phyloP scores from a whole-genome alignment of 2,113 vertebrate species.

The Gyps fulvus region DNA sequence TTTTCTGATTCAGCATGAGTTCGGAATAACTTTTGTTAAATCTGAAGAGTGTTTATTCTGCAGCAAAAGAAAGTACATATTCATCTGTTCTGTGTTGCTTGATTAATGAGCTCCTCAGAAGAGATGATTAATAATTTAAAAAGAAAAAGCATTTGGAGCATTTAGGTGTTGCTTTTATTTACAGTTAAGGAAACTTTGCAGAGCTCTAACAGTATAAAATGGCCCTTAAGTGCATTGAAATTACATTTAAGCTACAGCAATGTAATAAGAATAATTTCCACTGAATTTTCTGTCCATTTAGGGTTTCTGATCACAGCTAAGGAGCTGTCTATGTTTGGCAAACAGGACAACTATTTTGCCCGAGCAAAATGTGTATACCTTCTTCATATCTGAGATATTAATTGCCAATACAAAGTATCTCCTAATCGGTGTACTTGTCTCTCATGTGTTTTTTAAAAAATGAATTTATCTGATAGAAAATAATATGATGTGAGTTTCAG shows the following conservation, averaged over 20 bases:
- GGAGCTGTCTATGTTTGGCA: not conserved
- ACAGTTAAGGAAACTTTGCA: not conserved
- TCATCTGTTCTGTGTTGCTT: not conserved
- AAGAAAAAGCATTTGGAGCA: not conserved
- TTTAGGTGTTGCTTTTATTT: not conserved
- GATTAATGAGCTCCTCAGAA: not conserved
- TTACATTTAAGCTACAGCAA: not conserved
- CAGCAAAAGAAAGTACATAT: not conserved
- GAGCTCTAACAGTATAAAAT: not conserved
- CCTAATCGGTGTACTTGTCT: not conserved
- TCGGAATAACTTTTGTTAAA: not conserved
- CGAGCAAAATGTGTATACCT: not conserved
- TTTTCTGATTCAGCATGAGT: not conserved
- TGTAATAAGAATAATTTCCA: not conserved
- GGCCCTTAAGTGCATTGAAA: not conserved
- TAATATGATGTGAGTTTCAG: constrained; percentile 34
- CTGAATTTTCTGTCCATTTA: not conserved
- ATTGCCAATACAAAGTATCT: not conserved
- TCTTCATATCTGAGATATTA: not conserved
- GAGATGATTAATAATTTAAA: not conserved
- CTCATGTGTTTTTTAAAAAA: not conserved
- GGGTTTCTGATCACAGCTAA: not conserved
- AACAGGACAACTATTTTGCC: not conserved
- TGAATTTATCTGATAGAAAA: not conserved
- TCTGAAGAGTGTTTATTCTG: not conserved